Conservation (phyloP, 1,140 invertebrate species). For the Bombus picipes region DNA sequence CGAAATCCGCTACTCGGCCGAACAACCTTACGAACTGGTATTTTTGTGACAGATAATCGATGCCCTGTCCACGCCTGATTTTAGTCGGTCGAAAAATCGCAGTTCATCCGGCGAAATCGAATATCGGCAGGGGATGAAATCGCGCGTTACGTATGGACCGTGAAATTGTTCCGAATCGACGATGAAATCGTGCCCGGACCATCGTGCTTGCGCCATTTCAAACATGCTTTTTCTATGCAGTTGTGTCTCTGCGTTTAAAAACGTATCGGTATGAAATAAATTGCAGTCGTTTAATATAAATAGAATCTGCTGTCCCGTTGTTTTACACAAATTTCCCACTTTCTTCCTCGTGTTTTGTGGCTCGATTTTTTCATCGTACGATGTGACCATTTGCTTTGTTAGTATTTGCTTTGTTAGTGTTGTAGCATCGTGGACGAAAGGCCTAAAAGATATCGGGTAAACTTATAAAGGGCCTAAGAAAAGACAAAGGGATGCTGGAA, state of each 20-base stretch:
- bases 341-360: neutral
- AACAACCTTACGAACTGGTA: neutral
- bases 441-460: too few relatives aligned
- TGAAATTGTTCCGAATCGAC: slow-evolving; percentile 4
- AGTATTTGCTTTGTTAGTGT: too few relatives aligned
- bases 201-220: neutral
- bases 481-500: too few relatives aligned
- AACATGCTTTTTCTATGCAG: neutral
- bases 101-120: neutral
- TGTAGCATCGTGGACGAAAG: too few relatives aligned
- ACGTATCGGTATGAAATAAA: neutral
- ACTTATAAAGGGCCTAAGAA: too few relatives aligned
- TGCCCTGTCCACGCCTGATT: slow-evolving; percentile 6
- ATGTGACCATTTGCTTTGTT: too few relatives aligned
- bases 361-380: too few relatives aligned
- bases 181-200: neutral
- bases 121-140: neutral
- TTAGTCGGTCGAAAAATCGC: neutral
- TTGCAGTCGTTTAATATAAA: neutral
- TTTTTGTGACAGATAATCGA: slow-evolving; percentile 29
- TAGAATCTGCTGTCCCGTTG: neutral
- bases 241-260: neutral
- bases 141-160: neutral
- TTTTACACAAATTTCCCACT: neutral
- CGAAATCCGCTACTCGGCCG: slow-evolving; percentile 2